phyloP scores from a whole-genome alignment of 2,888 invertebrate genomes.

The Azorinus chamasolen region DNA sequence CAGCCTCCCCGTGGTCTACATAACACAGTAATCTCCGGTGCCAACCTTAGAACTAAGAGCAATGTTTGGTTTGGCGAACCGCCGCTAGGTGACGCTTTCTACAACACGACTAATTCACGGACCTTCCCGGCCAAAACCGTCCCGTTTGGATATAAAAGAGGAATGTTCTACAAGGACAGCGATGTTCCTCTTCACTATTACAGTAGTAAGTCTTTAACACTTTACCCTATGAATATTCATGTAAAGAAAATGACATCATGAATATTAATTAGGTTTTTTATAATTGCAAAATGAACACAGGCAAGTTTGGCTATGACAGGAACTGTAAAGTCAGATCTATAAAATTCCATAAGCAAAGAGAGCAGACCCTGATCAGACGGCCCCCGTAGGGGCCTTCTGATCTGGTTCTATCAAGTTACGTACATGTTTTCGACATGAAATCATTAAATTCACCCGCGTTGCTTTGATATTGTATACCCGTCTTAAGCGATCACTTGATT shows the following conservation, averaged over 20 bases:
- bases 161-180: conserved; percentile 73
- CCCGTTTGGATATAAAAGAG: conserved; percentile 74
- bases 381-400: too few relatives aligned
- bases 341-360: too few relatives aligned
- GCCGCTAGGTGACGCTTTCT: conserved; percentile 69
- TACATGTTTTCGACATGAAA: background rate
- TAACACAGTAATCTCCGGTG: conserved; percentile 79
- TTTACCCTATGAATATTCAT: too few relatives aligned
- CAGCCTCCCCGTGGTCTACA: conserved; percentile 75
- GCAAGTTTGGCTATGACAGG: too few relatives aligned
- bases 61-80: conserved; percentile 83
- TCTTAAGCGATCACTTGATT: too few relatives aligned
- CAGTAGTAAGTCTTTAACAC: conserved; percentile 68
- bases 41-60: conserved; percentile 79
- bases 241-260: too few relatives aligned
- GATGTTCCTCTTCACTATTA: conserved; percentile 82
- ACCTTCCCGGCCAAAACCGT: conserved; percentile 73
- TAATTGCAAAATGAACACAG: too few relatives aligned
- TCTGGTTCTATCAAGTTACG: background rate
- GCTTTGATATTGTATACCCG: too few relatives aligned
- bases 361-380: too few relatives aligned
- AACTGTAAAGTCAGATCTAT: too few relatives aligned
- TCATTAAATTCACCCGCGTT: too few relatives aligned
- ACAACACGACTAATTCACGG: conserved; percentile 77
- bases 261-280: too few relatives aligned